phyloP scores from a whole-genome alignment of 2,888 invertebrate genomes.

The Agrotis clavis region DNA sequence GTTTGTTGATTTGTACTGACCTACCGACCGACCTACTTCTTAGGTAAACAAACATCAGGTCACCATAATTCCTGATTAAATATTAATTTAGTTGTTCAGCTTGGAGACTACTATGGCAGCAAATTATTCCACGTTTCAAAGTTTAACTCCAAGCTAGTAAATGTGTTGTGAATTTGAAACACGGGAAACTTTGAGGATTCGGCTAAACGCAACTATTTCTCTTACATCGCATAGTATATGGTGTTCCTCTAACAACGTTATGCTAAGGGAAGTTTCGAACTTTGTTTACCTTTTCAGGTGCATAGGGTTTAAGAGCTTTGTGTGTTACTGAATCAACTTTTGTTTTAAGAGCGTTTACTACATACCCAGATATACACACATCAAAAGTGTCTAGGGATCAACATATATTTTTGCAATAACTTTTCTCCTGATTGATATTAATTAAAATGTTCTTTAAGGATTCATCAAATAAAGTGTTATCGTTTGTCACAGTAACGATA shows the following conservation, averaged over 20 bases:
- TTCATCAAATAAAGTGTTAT: too few species aligned
- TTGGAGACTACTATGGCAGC: constrained; percentile 39
- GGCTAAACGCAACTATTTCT: constrained; percentile 23
- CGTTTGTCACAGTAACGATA: too few species aligned
- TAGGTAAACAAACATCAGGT: background rate
- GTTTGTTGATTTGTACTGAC: background rate
- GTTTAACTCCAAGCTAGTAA: constrained; percentile 39
- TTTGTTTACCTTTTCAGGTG: background rate
- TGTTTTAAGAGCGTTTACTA: too few species aligned
- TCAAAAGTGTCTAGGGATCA: too few species aligned
- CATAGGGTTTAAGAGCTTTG: background rate
- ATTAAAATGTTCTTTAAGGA: too few species aligned
- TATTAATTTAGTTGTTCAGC: constrained; percentile 40
- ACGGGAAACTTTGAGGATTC: constrained; percentile 30
- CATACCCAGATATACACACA: too few species aligned
- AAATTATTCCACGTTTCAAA: constrained; percentile 50
- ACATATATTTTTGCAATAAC: too few species aligned
- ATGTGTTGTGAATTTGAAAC: constrained; percentile 45
- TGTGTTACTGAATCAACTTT: background rate
- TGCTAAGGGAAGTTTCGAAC: background rate
- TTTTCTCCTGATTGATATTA: too few species aligned
- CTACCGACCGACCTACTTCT: too few species aligned
- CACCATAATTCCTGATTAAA: constrained; percentile 17
- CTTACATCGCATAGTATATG: background rate
- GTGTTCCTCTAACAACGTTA: constrained; percentile 1